phyloP scores from a whole-genome alignment of 2,888 invertebrate species.

The Elysia crispata region DNA sequence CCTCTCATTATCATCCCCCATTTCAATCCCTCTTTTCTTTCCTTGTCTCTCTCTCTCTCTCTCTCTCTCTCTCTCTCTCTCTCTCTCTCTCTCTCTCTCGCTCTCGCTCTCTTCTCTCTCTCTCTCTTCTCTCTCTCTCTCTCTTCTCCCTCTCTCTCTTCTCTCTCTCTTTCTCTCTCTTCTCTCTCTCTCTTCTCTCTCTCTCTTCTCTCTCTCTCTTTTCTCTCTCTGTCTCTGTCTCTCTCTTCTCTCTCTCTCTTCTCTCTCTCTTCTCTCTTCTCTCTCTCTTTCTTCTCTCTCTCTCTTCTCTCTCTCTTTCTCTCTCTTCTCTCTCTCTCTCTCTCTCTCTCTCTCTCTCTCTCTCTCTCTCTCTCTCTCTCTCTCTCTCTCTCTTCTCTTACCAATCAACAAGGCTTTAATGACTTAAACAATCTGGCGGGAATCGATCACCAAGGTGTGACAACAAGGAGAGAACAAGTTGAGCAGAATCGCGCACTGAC shows the following conservation, averaged over 20 bases:
- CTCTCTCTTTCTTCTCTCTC: background rate
- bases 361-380: too few relatives aligned
- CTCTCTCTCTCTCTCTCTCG: too few relatives aligned
- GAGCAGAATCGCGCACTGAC: too few relatives aligned
- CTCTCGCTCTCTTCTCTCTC: too few relatives aligned
- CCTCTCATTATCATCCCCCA: background rate
- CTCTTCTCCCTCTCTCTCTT: background rate
- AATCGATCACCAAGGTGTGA: too few relatives aligned
- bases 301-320: background rate
- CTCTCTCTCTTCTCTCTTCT: background rate
- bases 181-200: background rate
- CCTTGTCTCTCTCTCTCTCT: too few relatives aligned
- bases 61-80: conserved; percentile 25
- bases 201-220: background rate
- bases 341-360: background rate
- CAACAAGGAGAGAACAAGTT: too few relatives aligned
- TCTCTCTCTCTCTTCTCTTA: too few relatives aligned
- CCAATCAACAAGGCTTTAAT: too few relatives aligned
- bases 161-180: conserved; percentile 24
- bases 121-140: conserved; percentile 1
- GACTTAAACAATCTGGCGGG: too few relatives aligned
- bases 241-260: background rate
- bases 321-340: background rate
- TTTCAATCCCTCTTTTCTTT: conserved; percentile 5
- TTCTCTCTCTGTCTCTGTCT: conserved; percentile 18